These are phyloP conservation scores for Harpegnathos saltator DNA, from an alignment of 1,140 invertebrate genomes.

Conservation along the genomic window DNA sequence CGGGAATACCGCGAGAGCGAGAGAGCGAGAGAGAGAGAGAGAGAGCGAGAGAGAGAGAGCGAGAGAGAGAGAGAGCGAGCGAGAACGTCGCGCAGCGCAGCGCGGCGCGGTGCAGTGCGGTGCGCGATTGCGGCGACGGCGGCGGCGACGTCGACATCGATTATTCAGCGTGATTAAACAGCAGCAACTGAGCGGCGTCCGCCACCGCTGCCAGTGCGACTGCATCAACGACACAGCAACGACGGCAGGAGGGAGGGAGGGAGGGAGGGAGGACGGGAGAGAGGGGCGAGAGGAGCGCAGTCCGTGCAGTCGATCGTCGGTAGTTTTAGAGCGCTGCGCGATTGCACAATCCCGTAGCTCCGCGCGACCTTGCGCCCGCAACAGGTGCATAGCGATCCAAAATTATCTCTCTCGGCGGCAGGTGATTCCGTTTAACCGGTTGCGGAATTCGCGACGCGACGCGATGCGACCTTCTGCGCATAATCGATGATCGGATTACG, in stretches of 20 bases:
- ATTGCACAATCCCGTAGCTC: conserved; percentile 22
- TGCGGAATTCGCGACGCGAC: too few species aligned
- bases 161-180: conserved; percentile 44
- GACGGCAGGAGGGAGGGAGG: not conserved
- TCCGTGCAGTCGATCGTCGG: conserved; percentile 41
- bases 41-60: too few species aligned
- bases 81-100: too few species aligned
- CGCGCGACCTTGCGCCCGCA: conserved; percentile 61
- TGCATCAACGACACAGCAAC: not conserved
- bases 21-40: too few species aligned
- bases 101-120: not conserved
- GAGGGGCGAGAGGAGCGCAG: not conserved
- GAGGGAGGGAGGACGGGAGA: not conserved
- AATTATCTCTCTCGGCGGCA: conserved; percentile 44
- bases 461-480: conserved; percentile 3
- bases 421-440: conserved; percentile 41
- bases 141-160: conserved; percentile 29
- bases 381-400: conserved; percentile 67
- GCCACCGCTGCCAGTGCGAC: not conserved
- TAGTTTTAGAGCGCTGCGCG: conserved; percentile 31
- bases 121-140: too few species aligned
- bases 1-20: not conserved
- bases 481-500: conserved; percentile 29
- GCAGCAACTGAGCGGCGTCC: conserved; percentile 28
- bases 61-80: too few species aligned